Conservation (phyloP, 2,797 vertebrate species). For the Eulemur albifrons region DNA sequence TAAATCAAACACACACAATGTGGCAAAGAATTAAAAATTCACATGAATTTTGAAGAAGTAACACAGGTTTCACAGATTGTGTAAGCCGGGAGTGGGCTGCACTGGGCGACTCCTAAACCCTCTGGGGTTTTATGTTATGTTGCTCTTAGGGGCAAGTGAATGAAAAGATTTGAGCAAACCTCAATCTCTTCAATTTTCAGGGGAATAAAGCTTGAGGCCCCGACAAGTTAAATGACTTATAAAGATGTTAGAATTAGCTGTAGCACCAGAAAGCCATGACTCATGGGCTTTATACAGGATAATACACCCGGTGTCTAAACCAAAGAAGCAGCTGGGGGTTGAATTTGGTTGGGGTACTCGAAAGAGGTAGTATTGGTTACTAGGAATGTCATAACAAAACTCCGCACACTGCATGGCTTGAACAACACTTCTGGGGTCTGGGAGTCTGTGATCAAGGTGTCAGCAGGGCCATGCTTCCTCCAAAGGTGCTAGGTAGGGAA, state of each 20-base stretch:
- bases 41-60: neutral
- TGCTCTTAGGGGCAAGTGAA: neutral
- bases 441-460: neutral
- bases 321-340: neutral
- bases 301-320: fast-evolving
- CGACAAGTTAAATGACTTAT: neutral
- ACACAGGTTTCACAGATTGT: neutral
- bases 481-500: too few species aligned
- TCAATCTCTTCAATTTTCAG: neutral
- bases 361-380: neutral
- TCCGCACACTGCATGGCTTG: too few species aligned
- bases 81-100: neutral
- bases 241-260: neutral
- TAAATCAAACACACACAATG: neutral
- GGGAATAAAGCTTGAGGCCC: neutral
- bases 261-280: fast-evolving
- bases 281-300: neutral
- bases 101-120: neutral
- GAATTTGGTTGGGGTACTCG: fast-evolving
- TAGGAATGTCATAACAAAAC: fast-evolving
- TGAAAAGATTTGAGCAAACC: neutral
- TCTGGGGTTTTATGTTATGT: neutral
- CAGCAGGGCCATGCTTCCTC: neutral
- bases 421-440: neutral
- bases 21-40: neutral